Conservation (phyloP, 92 coral and sea anemone genomes). For the Porites rus region DNA sequence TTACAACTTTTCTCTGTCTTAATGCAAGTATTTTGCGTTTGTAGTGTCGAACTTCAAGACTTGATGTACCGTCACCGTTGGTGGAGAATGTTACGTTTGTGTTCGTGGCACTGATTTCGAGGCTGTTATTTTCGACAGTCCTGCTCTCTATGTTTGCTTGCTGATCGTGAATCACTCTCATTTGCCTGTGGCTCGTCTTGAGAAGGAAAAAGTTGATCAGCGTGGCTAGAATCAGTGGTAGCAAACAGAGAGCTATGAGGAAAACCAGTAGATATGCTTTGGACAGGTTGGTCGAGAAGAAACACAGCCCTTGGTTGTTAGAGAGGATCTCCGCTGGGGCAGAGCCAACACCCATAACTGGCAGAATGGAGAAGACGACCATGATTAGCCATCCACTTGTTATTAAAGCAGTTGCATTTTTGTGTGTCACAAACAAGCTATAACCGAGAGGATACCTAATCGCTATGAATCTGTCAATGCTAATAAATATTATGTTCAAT, state of each 20-base stretch:
- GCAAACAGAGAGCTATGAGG: conserved; percentile 37
- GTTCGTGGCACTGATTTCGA: not conserved
- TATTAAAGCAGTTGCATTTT: not conserved
- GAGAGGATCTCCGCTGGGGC: conserved; percentile 23
- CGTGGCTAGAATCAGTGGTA: conserved; percentile 57
- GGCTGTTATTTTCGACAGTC: not conserved
- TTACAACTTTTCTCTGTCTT: conserved; percentile 59
- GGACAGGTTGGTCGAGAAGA: conserved; percentile 54
- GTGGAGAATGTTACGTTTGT: not conserved
- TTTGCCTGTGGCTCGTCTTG: conserved; percentile 66
- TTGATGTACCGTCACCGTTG: too few relatives aligned
- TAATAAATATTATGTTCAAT: conserved; percentile 59
- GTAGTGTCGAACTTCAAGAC: not conserved
- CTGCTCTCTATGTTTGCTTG: conserved; percentile 31
- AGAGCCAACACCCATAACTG: conserved; percentile 45
- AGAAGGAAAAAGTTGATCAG: conserved; percentile 73
- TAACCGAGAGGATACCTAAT: conserved; percentile 72
- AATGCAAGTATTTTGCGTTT: conserved; percentile 6
- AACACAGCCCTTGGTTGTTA: conserved; percentile 45
- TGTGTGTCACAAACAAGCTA: conserved; percentile 4
- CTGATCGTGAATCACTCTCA: conserved; percentile 62
- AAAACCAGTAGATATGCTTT: conserved; percentile 36
- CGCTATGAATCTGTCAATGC: conserved; percentile 69
- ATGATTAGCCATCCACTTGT: conserved; percentile 24
- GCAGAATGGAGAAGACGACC: conserved; percentile 18